Evolutionary conservation across 2,113 vertebrate genomes (phyloP), one percentile per base, ranked within the genome.

Genomic region (Xenopus laevis): DNA sequence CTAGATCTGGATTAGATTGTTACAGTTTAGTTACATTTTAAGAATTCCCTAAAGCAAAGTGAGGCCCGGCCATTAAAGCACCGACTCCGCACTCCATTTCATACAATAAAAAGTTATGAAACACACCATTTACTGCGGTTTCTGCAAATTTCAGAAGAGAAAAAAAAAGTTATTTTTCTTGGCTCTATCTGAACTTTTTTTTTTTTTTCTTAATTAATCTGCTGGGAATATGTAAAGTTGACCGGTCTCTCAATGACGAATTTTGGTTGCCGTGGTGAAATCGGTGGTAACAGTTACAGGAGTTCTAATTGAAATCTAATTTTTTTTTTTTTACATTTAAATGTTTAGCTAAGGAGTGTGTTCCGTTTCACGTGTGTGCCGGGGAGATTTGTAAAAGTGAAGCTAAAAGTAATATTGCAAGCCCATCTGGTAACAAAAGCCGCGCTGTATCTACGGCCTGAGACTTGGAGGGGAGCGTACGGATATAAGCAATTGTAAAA

Each of bases 41-140:
- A 52, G 47, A 58, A 47, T 47, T 50, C 72, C 72, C 53, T 23
- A 27, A 59, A 40, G 72, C 63, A 50, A 74, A 47, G 23, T 23
- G 55, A 16, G 40, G 17, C 15, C 63, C 18, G 63, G 64, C 17
- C 64, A 67, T 58, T 70, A 70, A 70, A 74, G 63, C 40, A 27
- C 10, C 63, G 11, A 30, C 23, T 27, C 23, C 23, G 23, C 60
- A 55, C 63, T 45, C 61, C 23, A 65, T 65, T 45, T 58, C 71
- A 46, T 73, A 58, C 63, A 65, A 73, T 73, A 73, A 73, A 66
- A 73, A 30, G 1, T 73, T 73, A 65, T 72, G 71, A 73, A 73
- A 73, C 71, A 65, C 21, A 21, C 62, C 62, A 46, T 46, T 65
- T 47, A 44, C 61, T 65, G 47, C 47, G 16, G 11, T 50, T 33